A percentile compares a stretch with the other conserved stretches of the same genome.
phyloP scores from a whole-genome alignment of 2,113 vertebrate genomes.

The Sapayoa aenigma region DNA sequence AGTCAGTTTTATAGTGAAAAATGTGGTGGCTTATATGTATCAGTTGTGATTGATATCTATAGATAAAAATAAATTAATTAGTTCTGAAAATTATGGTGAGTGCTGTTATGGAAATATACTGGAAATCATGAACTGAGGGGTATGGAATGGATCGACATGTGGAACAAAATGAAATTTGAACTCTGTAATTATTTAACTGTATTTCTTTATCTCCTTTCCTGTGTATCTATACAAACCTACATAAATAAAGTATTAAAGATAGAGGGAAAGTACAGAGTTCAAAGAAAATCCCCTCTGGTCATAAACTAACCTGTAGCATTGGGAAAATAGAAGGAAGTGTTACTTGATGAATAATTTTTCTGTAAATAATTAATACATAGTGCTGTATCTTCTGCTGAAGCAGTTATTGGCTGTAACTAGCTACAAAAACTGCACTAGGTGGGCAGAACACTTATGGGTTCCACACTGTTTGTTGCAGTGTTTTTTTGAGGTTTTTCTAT shows the following conservation, averaged over 20 bases:
- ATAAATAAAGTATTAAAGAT: neutral
- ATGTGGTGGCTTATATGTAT: neutral
- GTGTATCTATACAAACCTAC: neutral
- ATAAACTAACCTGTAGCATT: neutral
- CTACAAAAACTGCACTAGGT: neutral
- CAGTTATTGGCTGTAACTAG: neutral
- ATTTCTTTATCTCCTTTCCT: neutral
- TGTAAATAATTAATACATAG: neutral
- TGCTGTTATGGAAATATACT: neutral
- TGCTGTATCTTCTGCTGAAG: neutral
- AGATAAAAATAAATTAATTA: neutral
- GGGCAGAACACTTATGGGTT: accelerated
- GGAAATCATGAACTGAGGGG: neutral
- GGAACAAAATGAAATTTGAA: neutral
- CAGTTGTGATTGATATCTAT: neutral
- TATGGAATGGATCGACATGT: neutral
- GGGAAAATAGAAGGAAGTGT: neutral
- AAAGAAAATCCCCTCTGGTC: neutral
- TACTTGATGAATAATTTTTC: neutral
- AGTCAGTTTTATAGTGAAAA: neutral
- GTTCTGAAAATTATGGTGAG: neutral
- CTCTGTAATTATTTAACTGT: neutral
- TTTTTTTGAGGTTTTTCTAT: neutral
- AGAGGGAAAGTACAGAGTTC: neutral
- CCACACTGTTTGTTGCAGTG: neutral